Evolutionary conservation across 2,888 invertebrate species (phyloP), one percentile per base, ranked within the genome.

Genomic region (Eristalis intricaria): DNA sequence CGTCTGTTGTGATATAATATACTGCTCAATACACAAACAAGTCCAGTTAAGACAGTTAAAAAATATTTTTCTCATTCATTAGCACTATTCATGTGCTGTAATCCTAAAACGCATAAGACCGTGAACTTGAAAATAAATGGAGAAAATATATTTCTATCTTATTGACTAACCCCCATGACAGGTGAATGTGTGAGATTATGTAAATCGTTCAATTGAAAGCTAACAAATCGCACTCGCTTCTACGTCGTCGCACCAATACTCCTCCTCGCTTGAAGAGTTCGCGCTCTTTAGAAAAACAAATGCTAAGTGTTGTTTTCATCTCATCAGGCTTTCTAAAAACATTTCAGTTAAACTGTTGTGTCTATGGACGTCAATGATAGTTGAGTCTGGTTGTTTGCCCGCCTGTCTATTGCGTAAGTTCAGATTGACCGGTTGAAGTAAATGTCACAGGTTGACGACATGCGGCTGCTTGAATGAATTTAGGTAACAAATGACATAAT

Each of bases 81-180:
- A 70, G 64, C 65, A 65, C 22, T 38, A 63, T n/a, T 65, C 60
- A 50, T 50, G 19, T 19, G 50, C 8, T 8, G 32, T 35, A 60
- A 26, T 40, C 63, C 50, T n/a, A 58, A 40, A 56, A 40, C 56
- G 71, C 50, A 32, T 23, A 50, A 70, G 56, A 63, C 81, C 80
- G 64, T 85, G 81, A 76, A 85, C 81, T 81, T 85, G 76, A 73
- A 75, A 70, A 64, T 43, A 2, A 70, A 40, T 74, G 19, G 10
- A n/a, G 3, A 69, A 50, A 50, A 50, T 19, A 8, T 50, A 50
- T 19, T 2, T 15, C 1, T n/a, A 11, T 32, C 50, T 50, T 2
- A 19, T 50, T 50, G 19, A 50, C 50, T 50, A 0, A 5, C 8
- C 19, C 50, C 50, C 50, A 19, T 19, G n/a, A 8, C 50, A 50